These are phyloP conservation scores for Pterostichus niger DNA, from an alignment of 2,888 invertebrate genomes.

Conservation along the genomic window DNA sequence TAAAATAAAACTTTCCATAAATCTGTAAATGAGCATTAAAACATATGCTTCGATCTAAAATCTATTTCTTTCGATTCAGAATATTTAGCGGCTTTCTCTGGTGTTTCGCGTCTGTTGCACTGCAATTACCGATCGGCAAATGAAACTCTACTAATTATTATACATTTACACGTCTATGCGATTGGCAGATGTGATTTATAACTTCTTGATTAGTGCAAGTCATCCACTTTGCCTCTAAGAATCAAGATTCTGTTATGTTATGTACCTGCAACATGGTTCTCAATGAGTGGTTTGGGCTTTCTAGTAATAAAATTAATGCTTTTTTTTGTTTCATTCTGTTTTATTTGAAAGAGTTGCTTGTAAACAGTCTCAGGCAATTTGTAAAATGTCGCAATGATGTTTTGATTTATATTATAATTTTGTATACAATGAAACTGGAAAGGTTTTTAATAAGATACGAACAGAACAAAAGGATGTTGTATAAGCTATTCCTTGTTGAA, in stretches of 20 bases:
- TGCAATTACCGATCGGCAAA: conserved; percentile 43
- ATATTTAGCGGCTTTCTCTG: conserved; percentile 37
- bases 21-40: too few species aligned
- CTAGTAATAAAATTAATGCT: conserved; percentile 45
- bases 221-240: not conserved
- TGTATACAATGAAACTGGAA: not conserved
- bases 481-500: too few species aligned
- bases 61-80: conserved; percentile 16
- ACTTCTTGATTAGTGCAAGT: conserved; percentile 44
- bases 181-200: conserved; percentile 47
- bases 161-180: conserved; percentile 35
- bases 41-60: too few species aligned
- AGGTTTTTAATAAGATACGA: conserved; percentile 5
- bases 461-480: not conserved
- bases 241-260: not conserved
- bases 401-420: conserved; percentile 30
- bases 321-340: conserved; percentile 30
- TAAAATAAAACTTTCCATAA: too few species aligned
- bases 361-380: conserved; percentile 23
- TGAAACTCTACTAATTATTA: conserved; percentile 32
- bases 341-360: conserved; percentile 27
- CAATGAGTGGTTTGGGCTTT: conserved; percentile 26
- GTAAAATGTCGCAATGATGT: conserved; percentile 13
- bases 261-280: conserved; percentile 18
- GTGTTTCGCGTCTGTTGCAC: conserved; percentile 10